Conservation (phyloP, 1,140 invertebrate species). For the Phthorimaea operculella region DNA sequence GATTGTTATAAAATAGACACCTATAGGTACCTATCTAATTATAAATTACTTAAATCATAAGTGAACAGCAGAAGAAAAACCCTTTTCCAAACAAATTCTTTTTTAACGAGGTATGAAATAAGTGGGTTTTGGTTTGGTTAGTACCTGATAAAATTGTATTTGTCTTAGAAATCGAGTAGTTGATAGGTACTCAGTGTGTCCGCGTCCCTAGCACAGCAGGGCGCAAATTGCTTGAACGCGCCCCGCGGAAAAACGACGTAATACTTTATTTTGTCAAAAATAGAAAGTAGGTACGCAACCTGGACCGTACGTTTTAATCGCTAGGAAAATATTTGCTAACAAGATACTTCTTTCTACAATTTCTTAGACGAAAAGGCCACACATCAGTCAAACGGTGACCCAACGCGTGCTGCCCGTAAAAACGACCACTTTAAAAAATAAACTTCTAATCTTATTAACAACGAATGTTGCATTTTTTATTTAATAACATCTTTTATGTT, state of each 20-base stretch:
- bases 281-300: too few relatives aligned
- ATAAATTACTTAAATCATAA: too few relatives aligned
- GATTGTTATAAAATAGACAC: too few relatives aligned
- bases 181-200: conserved; percentile 13
- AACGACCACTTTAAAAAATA: conserved; percentile 15
- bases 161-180: too few relatives aligned
- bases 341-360: neutral
- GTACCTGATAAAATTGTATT: too few relatives aligned
- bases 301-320: too few relatives aligned
- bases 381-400: neutral
- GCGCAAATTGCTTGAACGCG: conserved; percentile 46
- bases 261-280: conserved; percentile 2
- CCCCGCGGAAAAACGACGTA: conserved; percentile 10
- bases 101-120: too few relatives aligned
- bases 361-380: neutral
- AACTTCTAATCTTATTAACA: conserved; percentile 28
- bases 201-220: conserved; percentile 38
- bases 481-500: conserved; percentile 30
- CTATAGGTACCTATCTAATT: too few relatives aligned
- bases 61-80: too few relatives aligned
- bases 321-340: too few relatives aligned
- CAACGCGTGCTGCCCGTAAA: conserved; percentile 18
- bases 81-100: too few relatives aligned
- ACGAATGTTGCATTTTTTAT: conserved; percentile 21
- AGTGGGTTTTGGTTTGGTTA: too few relatives aligned